These are phyloP conservation scores for Nymphalis urticae DNA, from an alignment of 2,888 invertebrate species.

Conservation along the genomic window DNA sequence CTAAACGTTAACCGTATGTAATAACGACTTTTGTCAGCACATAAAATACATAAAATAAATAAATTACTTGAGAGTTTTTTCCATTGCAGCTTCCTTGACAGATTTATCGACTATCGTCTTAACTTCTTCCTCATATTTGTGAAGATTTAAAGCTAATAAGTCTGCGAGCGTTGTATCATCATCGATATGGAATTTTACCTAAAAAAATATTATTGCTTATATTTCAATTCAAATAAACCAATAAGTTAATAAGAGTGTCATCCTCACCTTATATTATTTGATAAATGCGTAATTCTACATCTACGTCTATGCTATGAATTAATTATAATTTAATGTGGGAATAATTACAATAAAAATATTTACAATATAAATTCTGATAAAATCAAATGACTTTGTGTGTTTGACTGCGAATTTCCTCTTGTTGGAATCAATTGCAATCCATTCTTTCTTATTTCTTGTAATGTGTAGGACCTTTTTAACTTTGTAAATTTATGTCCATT, in stretches of 20 bases:
- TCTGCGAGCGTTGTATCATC: slow-evolving; percentile 94
- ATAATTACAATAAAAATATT: slow-evolving; percentile 36
- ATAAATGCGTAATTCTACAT: neutral
- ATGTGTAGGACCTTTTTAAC: slow-evolving; percentile 57
- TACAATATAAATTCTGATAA: slow-evolving; percentile 69
- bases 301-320: neutral
- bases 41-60: neutral
- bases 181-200: slow-evolving; percentile 91
- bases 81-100: slow-evolving; percentile 98
- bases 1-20: too few relatives aligned
- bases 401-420: slow-evolving; percentile 45
- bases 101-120: slow-evolving; percentile 97
- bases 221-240: neutral
- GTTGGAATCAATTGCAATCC: slow-evolving; percentile 53
- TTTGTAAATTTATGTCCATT: slow-evolving; percentile 49
- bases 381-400: slow-evolving; percentile 52
- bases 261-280: slow-evolving; percentile 9
- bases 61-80: slow-evolving; percentile 87
- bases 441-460: slow-evolving; percentile 57
- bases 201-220: slow-evolving; percentile 2
- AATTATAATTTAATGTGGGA: neutral
- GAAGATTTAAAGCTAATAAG: slow-evolving; percentile 91
- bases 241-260: neutral
- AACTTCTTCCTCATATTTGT: slow-evolving; percentile 97
- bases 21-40: too few relatives aligned